A percentile compares a stretch with the other conserved stretches of the same genome.
Conservation (phyloP, 2,888 invertebrate species). For the Octonoba sinensis region DNA sequence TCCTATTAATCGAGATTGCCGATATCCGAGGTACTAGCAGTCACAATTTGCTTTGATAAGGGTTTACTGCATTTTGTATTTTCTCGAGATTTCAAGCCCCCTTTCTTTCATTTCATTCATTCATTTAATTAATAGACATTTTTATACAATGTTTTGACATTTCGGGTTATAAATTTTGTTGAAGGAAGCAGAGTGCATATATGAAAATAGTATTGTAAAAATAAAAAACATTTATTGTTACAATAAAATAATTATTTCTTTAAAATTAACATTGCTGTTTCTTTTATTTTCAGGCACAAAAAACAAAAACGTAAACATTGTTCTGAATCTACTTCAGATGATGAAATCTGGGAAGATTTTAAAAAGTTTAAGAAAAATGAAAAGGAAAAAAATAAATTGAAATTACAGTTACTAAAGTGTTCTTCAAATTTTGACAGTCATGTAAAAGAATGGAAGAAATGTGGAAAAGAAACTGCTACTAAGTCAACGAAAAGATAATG, state of each 20-base stretch:
- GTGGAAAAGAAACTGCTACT: not conserved
- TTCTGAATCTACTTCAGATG: conserved; percentile 23
- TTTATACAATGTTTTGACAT: no score
- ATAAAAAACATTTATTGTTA: not conserved
- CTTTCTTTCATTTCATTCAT: no score
- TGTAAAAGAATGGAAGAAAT: conserved; percentile 44
- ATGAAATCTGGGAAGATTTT: conserved; percentile 51
- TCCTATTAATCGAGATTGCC: no score
- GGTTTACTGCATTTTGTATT: no score
- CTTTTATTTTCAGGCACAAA: conserved; percentile 23
- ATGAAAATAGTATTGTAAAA: not conserved
- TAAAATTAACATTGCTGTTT: not conserved
- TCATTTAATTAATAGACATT: no score
- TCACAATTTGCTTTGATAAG: no score
- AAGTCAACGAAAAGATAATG: not conserved
- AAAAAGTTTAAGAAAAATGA: conserved; percentile 33
- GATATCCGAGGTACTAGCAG: no score
- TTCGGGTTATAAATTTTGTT: no score
- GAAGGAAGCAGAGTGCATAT: not conserved
- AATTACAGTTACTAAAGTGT: not conserved
- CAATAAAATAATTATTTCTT: not conserved
- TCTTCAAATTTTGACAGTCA: conserved; percentile 28
- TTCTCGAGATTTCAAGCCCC: no score
- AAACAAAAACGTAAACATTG: conserved; percentile 27
- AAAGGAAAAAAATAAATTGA: conserved; percentile 19